phyloP scores from a whole-genome alignment of 2,797 vertebrate genomes.

The Ctenochaetus hawaiiensis region DNA sequence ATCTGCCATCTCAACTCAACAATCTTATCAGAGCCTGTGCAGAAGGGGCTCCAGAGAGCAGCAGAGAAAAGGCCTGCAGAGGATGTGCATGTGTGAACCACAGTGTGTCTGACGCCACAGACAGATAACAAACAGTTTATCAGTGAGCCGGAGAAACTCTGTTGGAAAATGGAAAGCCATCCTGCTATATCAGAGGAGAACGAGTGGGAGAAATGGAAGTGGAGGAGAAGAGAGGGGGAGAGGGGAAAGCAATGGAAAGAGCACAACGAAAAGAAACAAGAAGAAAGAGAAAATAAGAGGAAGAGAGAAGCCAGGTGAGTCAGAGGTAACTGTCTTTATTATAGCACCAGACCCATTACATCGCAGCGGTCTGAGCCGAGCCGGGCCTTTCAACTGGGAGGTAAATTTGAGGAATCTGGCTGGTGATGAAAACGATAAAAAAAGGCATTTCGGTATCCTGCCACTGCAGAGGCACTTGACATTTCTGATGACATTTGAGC shows the following conservation, averaged over 20 bases:
- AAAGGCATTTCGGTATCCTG: conserved; percentile 45
- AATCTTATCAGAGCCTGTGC: conserved; percentile 70
- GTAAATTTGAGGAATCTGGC: conserved; percentile 45
- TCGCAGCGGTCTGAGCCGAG: conserved; percentile 11
- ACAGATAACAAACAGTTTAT: conserved; percentile 62
- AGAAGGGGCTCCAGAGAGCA: conserved; percentile 61
- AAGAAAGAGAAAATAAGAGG: conserved; percentile 3
- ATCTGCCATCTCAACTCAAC: conserved; percentile 48
- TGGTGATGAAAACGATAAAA: conserved; percentile 63
- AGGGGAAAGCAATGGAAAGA: conserved; percentile 1
- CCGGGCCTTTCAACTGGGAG: conserved; percentile 51
- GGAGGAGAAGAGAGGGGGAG: background rate
- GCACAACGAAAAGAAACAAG: background rate
- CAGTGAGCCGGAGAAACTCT: conserved; percentile 40
- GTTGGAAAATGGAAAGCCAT: conserved; percentile 41
- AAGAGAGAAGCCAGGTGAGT: conserved; percentile 36
- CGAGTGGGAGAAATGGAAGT: conserved; percentile 1
- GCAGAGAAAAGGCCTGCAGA: conserved; percentile 52
- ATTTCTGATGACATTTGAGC: conserved; percentile 87
- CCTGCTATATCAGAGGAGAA: conserved; percentile 27
- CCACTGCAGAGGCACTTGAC: conserved; percentile 82
- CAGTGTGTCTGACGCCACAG: conserved; percentile 9
- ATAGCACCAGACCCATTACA: conserved; percentile 49
- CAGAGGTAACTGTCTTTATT: conserved; percentile 46
- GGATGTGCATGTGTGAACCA: conserved; percentile 43